Conservation (phyloP, 2,888 invertebrate species). For the Amphipyra tragopoginis region DNA sequence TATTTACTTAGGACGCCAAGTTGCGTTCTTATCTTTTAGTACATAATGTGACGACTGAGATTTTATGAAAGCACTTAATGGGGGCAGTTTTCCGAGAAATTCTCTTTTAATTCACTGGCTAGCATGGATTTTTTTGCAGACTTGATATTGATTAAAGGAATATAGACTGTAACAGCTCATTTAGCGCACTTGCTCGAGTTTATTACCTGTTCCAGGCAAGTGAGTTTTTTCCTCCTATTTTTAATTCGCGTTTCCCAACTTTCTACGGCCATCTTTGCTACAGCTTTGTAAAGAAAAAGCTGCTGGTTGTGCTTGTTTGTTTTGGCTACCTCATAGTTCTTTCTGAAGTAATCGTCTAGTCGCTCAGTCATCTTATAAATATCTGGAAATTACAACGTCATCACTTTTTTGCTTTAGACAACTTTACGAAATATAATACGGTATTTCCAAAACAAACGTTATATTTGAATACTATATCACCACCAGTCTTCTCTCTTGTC, state of each 20-base stretch:
- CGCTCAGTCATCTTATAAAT: too few relatives aligned
- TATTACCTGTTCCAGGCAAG: not conserved
- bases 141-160: conserved; percentile 24
- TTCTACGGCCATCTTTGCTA: not conserved
- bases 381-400: too few relatives aligned
- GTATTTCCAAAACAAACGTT: too few relatives aligned
- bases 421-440: too few relatives aligned
- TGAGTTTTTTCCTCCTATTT: conserved; percentile 4
- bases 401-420: too few relatives aligned
- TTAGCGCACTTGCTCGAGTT: not conserved
- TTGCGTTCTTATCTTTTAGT: conserved; percentile 55
- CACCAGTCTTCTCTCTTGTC: too few relatives aligned
- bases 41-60: conserved; percentile 49
- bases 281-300: not conserved
- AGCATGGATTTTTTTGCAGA: conserved; percentile 26
- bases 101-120: conserved; percentile 6
- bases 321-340: too few relatives aligned
- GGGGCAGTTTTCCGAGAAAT: conserved; percentile 18
- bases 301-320: not conserved
- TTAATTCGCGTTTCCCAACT: not conserved
- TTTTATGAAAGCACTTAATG: conserved; percentile 39
- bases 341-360: too few relatives aligned
- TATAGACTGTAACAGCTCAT: conserved; percentile 18
- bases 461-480: too few relatives aligned
- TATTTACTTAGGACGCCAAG: conserved; percentile 72